Evolutionary conservation across 2,888 invertebrate genomes (phyloP).

Genomic region (Serripes groenlandicus): DNA sequence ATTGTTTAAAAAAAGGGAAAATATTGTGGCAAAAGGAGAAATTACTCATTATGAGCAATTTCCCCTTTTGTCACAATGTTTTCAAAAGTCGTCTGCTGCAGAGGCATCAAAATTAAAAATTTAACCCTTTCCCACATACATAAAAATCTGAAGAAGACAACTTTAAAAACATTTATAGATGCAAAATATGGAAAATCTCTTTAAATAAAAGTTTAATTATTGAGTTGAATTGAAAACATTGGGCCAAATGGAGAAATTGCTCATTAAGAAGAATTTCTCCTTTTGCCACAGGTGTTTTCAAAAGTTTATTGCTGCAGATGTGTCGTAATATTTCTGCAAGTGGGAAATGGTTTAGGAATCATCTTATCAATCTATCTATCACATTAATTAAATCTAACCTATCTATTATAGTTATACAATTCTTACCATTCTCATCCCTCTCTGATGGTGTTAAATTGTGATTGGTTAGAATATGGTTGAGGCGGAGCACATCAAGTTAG

Average conservation of each 20-base stretch:
- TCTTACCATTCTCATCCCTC: slow-evolving; percentile 27
- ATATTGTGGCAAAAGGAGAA: not conserved
- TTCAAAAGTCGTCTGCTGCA: too few species aligned
- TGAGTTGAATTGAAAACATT: not conserved
- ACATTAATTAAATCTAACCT: not conserved
- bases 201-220: too few species aligned
- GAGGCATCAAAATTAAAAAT: too few species aligned
- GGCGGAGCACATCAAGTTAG: slow-evolving; percentile 7
- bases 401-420: not conserved
- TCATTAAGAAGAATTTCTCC: not conserved
- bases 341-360: not conserved
- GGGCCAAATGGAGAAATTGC: not conserved
- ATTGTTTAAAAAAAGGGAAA: too few species aligned
- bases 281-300: not conserved
- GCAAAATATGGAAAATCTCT: too few species aligned
- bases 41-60: not conserved
- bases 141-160: not conserved
- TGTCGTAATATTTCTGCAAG: not conserved
- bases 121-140: not conserved
- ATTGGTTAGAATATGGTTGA: slow-evolving; percentile 2
- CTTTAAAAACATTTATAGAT: too few species aligned
- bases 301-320: not conserved
- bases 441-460: slow-evolving; percentile 6
- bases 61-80: not conserved
- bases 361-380: not conserved